A percentile compares a stretch with the other conserved stretches of the same genome.
phyloP scores from a whole-genome alignment of 1,140 invertebrate species.

The Drosophila ananassae region DNA sequence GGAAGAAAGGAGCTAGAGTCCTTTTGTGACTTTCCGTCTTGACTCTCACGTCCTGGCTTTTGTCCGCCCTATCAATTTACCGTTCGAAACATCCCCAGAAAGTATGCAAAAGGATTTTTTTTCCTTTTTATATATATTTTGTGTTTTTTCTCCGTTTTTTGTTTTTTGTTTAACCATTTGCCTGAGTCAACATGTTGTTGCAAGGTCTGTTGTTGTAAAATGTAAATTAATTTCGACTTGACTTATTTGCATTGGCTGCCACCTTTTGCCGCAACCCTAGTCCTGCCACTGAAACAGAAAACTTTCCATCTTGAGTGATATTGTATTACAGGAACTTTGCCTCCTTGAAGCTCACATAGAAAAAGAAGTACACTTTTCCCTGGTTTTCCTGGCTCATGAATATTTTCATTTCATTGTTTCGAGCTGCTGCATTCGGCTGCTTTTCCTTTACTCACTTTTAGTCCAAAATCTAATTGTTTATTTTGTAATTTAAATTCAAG shows the following conservation, averaged over 20 bases:
- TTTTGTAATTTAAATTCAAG: constrained; percentile 78
- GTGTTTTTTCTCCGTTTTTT: constrained; percentile 9
- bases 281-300: constrained; percentile 60
- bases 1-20: constrained; percentile 2
- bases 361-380: background rate
- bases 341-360: constrained; percentile 16
- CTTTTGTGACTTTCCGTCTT: constrained; percentile 23
- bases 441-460: constrained; percentile 39
- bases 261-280: background rate
- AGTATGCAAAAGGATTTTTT: constrained; percentile 39
- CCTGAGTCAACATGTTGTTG: constrained; percentile 34
- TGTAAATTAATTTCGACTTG: constrained; percentile 67
- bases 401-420: constrained; percentile 68
- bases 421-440: constrained; percentile 42
- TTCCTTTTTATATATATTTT: constrained; percentile 1
- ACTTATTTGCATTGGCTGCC: constrained; percentile 68
- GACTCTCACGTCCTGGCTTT: constrained; percentile 15
- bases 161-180: constrained; percentile 32
- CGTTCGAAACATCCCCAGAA: constrained; percentile 43
- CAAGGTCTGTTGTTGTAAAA: constrained; percentile 30
- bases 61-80: constrained; percentile 44
- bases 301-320: constrained; percentile 57
- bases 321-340: constrained; percentile 54
- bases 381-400: constrained; percentile 21
- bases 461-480: constrained; percentile 72